A percentile compares a stretch with the other conserved stretches of the same genome.
Conservation (phyloP, 1,140 invertebrate species). For the Bombus consobrinus region DNA sequence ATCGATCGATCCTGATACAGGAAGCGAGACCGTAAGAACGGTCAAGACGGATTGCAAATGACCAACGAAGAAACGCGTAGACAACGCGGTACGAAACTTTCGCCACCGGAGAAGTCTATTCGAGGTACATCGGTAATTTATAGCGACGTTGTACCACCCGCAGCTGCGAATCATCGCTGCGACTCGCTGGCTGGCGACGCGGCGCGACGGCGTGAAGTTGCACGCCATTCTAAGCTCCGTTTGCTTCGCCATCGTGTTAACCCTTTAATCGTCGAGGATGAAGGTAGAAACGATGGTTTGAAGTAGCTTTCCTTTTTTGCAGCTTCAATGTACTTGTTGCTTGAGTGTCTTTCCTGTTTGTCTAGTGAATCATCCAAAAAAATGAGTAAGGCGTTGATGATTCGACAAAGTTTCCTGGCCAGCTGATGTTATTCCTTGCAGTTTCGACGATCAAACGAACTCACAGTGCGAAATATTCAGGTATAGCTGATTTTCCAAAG, state of each 20-base stretch:
- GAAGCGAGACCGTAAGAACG: constrained; percentile 40
- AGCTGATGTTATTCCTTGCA: background rate
- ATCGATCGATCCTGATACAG: constrained; percentile 54
- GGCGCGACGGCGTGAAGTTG: background rate
- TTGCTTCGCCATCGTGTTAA: constrained; percentile 16
- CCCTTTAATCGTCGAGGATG: constrained; percentile 15
- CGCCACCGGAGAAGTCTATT: constrained; percentile 40
- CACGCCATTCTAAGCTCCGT: background rate
- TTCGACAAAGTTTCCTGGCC: background rate
- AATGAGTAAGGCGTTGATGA: background rate
- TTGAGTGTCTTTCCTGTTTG: background rate
- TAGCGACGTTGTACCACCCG: constrained; percentile 44
- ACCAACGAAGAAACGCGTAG: background rate
- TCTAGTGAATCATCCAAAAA: background rate
- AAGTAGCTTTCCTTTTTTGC: background rate
- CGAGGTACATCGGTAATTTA: constrained; percentile 50
- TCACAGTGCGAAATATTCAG: background rate
- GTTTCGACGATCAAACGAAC: background rate
- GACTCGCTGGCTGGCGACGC: background rate
- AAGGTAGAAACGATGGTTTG: background rate
- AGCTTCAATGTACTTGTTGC: constrained; percentile 10
- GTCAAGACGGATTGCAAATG: constrained; percentile 27
- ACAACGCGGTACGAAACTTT: constrained; percentile 17
- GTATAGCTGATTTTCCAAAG: background rate
- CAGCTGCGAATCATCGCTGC: constrained; percentile 37